phyloP scores from a whole-genome alignment of 2,113 vertebrate genomes.

The Anolis carolinensis region DNA sequence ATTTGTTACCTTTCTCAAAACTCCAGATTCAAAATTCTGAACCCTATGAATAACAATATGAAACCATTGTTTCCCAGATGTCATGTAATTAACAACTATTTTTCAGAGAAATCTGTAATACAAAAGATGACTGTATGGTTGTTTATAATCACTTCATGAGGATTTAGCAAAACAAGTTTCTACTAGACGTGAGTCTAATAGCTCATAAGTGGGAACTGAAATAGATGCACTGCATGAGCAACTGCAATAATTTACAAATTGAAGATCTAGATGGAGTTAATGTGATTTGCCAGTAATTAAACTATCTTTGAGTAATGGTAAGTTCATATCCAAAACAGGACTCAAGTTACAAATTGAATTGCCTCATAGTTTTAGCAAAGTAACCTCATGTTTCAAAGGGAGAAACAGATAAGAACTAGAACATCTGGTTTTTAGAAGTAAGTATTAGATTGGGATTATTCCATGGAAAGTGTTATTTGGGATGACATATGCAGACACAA shows the following conservation, averaged over 20 bases:
- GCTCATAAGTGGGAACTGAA: not conserved
- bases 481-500: too few species aligned
- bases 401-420: too few species aligned
- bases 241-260: too few species aligned
- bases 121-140: slow-evolving; percentile 5
- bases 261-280: too few species aligned
- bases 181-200: not conserved
- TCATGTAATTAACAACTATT: not conserved
- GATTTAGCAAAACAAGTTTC: not conserved
- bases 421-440: too few species aligned
- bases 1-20: not conserved
- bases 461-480: too few species aligned
- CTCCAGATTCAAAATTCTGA: not conserved
- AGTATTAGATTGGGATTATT: too few species aligned
- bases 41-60: not conserved
- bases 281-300: not conserved
- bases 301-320: not conserved
- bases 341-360: not conserved
- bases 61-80: not conserved
- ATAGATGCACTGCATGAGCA: not conserved
- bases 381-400: not conserved
- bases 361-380: not conserved
- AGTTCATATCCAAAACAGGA: not conserved
- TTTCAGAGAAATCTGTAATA: not conserved
- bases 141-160: not conserved